Base-by-base conservation (phyloP, 1,140 invertebrate genomes). In the Araneus ventricosus region DNA sequence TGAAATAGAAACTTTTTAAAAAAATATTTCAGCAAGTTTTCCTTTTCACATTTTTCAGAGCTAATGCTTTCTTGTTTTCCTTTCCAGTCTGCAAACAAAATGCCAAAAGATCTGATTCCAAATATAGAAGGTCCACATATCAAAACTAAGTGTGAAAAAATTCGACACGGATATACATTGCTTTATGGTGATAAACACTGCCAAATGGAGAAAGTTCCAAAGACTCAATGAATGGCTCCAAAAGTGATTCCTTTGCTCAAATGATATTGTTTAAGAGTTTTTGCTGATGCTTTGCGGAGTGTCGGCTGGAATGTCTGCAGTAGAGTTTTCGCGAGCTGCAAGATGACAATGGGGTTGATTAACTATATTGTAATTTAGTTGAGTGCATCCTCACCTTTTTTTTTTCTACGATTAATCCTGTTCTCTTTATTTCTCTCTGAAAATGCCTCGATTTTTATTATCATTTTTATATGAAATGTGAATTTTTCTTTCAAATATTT, bases 221-320 rank as follows among this genome's bases (percentile, higher is more conserved):
- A 92, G 80, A 92, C 61, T 70, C n/a, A 52, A 41, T 88, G 88
- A 61, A 82, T 63, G 27, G 57, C 37, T 84, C 79, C n/a, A 91
- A 27, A 84, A 63, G 57, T 84, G 89, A 84, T 82, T 91, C n/a
- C 52, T 84, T 91, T 91, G 89, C 89, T 91, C 89, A 91, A 90
- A 80, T 79, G 27, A 20, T 87, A 86, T 59, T 41, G 30, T 59
- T 87, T 82, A 82, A 27, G 27, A 82, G 24, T 87, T 34, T 61
- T 34, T 87, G 52, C 59, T 87, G 63, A 30, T 87, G 52, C 59
- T 63, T 59, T 87, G 10, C 63, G 41, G 70, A 75, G 70, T 75
- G 34, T 75, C 37, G 37, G 27, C 70, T 34, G 30, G 27, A 75
- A 67, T 67, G 63, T 75, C 70, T 75, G 70, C 70, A 37, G 70